A percentile compares a stretch with the other conserved stretches of the same genome.
Evolutionary conservation across 2,113 vertebrate species (phyloP).

Genomic region (Megatriorchis doriae): DNA sequence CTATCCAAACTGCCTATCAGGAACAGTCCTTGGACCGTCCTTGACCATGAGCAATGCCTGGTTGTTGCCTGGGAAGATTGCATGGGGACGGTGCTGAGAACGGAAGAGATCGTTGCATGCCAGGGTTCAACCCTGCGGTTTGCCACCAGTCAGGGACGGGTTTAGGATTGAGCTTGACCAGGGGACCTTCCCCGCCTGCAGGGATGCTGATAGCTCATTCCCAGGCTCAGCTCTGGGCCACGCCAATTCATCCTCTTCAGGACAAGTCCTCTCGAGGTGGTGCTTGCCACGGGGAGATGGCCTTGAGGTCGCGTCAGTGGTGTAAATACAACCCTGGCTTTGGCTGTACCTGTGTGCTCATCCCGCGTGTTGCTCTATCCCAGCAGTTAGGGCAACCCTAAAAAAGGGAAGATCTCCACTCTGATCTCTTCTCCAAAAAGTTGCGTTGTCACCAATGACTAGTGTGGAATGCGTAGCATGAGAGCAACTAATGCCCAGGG

Average conservation of each 20-base stretch:
- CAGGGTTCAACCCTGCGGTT: not conserved
- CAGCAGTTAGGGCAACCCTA: not conserved
- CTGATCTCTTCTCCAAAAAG: not conserved
- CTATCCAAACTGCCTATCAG: not conserved
- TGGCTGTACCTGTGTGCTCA: not conserved
- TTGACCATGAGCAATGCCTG: not conserved
- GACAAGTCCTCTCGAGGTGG: not conserved
- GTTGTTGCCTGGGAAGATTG: not conserved
- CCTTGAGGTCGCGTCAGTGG: not conserved
- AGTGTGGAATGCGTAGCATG: not conserved
- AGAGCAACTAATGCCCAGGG: not conserved
- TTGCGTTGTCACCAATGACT: not conserved
- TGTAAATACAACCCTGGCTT: not conserved
- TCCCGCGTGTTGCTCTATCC: not conserved
- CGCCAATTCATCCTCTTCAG: not conserved
- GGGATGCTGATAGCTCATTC: not conserved
- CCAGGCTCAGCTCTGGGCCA: not conserved
- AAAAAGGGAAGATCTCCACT: not conserved
- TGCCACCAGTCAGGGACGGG: not conserved
- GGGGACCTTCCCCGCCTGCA: not conserved
- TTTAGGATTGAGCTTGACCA: not conserved
- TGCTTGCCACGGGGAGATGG: rapidly evolving
- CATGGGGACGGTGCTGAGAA: not conserved
- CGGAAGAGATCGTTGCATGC: not conserved
- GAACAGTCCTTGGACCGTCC: not conserved